Evolutionary conservation across 1,140 invertebrate species (phyloP).

Genomic region (Calosoma granatense): DNA sequence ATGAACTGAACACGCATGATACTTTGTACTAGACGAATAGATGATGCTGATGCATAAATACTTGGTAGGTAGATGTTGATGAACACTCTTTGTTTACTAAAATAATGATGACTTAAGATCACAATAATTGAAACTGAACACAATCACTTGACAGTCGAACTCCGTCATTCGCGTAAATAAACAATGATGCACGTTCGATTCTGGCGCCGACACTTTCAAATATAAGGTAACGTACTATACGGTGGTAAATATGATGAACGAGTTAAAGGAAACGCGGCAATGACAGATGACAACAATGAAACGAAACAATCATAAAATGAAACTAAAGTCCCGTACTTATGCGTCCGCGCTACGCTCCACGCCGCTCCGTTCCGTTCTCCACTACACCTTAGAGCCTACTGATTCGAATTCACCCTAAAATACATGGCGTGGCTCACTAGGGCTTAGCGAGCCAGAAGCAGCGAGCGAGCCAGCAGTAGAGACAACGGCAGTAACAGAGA

Average conservation of each 20-base stretch:
- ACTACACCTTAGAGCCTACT: slow-evolving; percentile 19
- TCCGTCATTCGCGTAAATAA: neutral
- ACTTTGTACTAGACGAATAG: no score
- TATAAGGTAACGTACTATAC: neutral
- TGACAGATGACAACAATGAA: neutral
- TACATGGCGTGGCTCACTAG: neutral
- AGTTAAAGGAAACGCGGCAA: neutral
- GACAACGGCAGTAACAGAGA: no score
- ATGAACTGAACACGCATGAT: no score
- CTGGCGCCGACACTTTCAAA: no score
- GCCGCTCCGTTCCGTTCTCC: slow-evolving; percentile 12
- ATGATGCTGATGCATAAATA: no score
- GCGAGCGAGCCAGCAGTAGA: neutral
- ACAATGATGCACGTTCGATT: no score
- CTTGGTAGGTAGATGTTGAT: no score
- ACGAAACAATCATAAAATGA: neutral
- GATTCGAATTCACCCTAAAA: slow-evolving; percentile 15
- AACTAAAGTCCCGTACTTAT: neutral
- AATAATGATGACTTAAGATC: no score
- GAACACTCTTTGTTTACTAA: no score
- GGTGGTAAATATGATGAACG: neutral
- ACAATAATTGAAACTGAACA: slow-evolving; percentile 2
- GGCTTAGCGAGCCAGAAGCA: neutral
- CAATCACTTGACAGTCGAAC: neutral
- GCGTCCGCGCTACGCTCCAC: slow-evolving; percentile 7